A percentile compares a stretch with the other conserved stretches of the same genome.
Evolutionary conservation across 2,888 invertebrate genomes (phyloP).

Genomic region (Parelbella ahira): DNA sequence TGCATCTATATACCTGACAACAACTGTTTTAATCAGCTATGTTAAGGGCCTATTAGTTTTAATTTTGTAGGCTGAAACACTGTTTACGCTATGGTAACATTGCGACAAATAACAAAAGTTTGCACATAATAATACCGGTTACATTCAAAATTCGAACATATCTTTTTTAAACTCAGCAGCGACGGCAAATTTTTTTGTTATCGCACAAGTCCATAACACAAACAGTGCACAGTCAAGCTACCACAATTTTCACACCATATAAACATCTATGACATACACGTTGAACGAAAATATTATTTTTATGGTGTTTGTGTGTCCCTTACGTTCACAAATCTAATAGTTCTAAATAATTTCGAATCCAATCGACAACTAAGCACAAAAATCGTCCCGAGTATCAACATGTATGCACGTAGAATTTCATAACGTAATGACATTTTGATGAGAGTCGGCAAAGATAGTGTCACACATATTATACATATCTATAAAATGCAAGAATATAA

Average conservation of each 20-base stretch:
- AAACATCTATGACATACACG: slow-evolving; percentile 56
- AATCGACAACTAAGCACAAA: slow-evolving; percentile 20
- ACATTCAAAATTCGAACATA: too few species aligned
- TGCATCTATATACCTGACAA: slow-evolving; percentile 77
- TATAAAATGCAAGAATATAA: slow-evolving; percentile 23
- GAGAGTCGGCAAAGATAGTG: slow-evolving; percentile 17
- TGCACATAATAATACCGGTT: too few species aligned
- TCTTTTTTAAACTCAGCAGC: too few species aligned
- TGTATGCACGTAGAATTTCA: too few species aligned
- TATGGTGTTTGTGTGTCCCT: slow-evolving; percentile 19
- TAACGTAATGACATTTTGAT: too few species aligned
- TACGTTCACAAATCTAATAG: slow-evolving; percentile 37
- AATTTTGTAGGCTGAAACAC: slow-evolving; percentile 49
- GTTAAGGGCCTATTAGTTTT: slow-evolving; percentile 39
- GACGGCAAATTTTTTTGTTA: too few species aligned
- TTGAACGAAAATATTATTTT: slow-evolving; percentile 42
- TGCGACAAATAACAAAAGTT: too few species aligned
- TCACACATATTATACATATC: slow-evolving; percentile 22
- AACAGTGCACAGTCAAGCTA: slow-evolving; percentile 50
- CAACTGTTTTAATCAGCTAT: slow-evolving; percentile 62
- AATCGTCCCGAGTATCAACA: slow-evolving; percentile 12
- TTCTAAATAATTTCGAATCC: slow-evolving; percentile 33
- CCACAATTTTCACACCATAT: slow-evolving; percentile 57
- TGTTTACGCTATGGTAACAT: slow-evolving; percentile 57
- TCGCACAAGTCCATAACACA: slow-evolving; percentile 35